Conservation (phyloP, 2,113 vertebrate species). For the Etheostoma cragini region DNA sequence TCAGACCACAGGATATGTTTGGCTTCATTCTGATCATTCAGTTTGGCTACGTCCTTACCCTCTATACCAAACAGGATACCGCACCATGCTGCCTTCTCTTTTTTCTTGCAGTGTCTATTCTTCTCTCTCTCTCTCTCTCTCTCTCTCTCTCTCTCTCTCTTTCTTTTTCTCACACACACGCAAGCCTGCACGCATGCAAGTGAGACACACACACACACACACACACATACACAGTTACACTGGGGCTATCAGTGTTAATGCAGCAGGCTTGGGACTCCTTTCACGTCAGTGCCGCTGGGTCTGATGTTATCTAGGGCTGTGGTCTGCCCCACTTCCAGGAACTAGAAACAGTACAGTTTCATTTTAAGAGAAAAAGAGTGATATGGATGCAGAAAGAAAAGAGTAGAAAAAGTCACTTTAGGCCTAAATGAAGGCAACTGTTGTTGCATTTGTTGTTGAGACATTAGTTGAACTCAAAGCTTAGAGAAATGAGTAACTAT, state of each 20-base stretch:
- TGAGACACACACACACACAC: background rate
- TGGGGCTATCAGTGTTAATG: constrained; percentile 44
- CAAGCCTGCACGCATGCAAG: constrained; percentile 24
- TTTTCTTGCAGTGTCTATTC: background rate
- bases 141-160: background rate
- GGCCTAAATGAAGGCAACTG: background rate
- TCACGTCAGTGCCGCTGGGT: constrained; percentile 70
- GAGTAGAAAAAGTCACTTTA: constrained; percentile 9
- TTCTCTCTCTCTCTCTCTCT: constrained; percentile 3
- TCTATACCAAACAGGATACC: constrained; percentile 78
- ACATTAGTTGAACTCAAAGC: background rate
- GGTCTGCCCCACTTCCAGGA: constrained; percentile 87
- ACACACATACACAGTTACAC: background rate
- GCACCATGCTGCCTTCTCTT: constrained; percentile 46
- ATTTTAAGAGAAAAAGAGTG: constrained; percentile 74
- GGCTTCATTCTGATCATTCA: constrained; percentile 45
- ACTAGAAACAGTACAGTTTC: constrained; percentile 81
- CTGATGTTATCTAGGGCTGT: constrained; percentile 82
- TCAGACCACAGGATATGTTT: constrained; percentile 72
- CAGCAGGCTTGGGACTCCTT: constrained; percentile 53
- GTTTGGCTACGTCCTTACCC: constrained; percentile 35
- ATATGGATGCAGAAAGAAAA: constrained; percentile 59
- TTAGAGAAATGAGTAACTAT: background rate
- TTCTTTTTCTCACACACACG: background rate
- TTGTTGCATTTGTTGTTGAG: background rate